A percentile compares a stretch with the other conserved stretches of the same genome.
Conservation (phyloP, 2,888 invertebrate species). For the Epistrophella euchroma region DNA sequence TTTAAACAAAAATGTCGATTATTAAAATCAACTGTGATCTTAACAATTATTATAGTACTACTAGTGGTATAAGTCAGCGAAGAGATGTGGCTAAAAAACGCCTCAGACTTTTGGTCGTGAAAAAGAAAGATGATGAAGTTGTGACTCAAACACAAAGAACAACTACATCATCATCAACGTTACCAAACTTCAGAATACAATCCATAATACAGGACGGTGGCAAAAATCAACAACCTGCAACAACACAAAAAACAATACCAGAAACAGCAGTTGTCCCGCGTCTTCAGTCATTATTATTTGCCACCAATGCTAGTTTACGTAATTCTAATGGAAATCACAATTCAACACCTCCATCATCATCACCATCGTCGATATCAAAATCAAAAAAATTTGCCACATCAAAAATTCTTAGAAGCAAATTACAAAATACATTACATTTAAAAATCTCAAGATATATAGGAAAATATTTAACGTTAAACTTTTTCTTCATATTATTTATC, state of each 20-base stretch:
- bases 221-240: constrained; percentile 12
- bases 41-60: constrained; percentile 73
- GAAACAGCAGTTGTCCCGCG: constrained; percentile 26
- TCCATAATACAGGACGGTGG: constrained; percentile 40
- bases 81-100: constrained; percentile 76
- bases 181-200: constrained; percentile 48
- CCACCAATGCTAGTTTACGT: neutral
- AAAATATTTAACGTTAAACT: constrained; percentile 68
- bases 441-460: constrained; percentile 63
- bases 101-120: constrained; percentile 49
- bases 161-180: constrained; percentile 26
- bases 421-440: constrained; percentile 61
- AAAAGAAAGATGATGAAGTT: constrained; percentile 8
- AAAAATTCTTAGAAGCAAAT: constrained; percentile 50
- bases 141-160: constrained; percentile 13
- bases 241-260: neutral
- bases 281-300: constrained; percentile 48
- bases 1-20: constrained; percentile 75
- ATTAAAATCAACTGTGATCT: constrained; percentile 76
- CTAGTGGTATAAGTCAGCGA: constrained; percentile 76
- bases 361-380: constrained; percentile 21
- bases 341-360: constrained; percentile 1
- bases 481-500: constrained; percentile 70
- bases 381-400: constrained; percentile 25
- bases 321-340: constrained; percentile 1